Evolutionary conservation across 2,888 invertebrate species (phyloP).

Genomic region (Zaprionus obscuricornis): DNA sequence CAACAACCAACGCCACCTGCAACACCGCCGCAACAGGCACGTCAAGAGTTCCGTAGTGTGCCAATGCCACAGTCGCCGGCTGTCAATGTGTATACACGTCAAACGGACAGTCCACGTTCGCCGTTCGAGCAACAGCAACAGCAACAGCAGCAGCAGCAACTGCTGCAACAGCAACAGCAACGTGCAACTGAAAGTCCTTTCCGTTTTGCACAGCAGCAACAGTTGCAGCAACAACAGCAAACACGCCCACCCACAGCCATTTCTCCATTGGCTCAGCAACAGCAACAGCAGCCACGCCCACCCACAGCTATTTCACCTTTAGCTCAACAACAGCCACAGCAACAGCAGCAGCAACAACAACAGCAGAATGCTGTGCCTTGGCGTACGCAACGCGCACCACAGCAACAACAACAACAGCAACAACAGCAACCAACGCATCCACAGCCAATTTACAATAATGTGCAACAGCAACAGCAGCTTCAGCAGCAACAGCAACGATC

Average conservation of each 20-base stretch:
- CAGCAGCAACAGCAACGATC: constrained; percentile 69
- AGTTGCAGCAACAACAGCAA: constrained; percentile 39
- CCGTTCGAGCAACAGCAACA: constrained; percentile 58
- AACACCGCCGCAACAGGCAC: constrained; percentile 57
- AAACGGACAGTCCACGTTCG: constrained; percentile 73
- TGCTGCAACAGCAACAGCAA: constrained; percentile 40
- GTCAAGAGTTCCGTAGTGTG: constrained; percentile 79
- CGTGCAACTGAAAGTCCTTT: constrained; percentile 64
- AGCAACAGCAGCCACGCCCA: constrained; percentile 49
- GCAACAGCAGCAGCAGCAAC: constrained; percentile 54
- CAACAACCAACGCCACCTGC: constrained; percentile 59
- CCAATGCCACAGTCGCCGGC: constrained; percentile 76
- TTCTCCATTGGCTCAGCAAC: constrained; percentile 61
- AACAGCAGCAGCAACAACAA: constrained; percentile 55
- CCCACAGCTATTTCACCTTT: constrained; percentile 58
- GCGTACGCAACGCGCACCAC: constrained; percentile 79
- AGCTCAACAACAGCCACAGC: constrained; percentile 63
- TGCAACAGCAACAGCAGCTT: constrained; percentile 56
- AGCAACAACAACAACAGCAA: constrained; percentile 53
- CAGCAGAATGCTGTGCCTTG: constrained; percentile 76
- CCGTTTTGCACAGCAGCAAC: constrained; percentile 58
- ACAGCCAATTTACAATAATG: constrained; percentile 78
- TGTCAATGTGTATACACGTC: constrained; percentile 74
- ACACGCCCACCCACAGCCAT: constrained; percentile 47
- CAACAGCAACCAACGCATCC: constrained; percentile 65